Conservation (phyloP, 1,140 invertebrate genomes). For the Drosophila obscura region DNA sequence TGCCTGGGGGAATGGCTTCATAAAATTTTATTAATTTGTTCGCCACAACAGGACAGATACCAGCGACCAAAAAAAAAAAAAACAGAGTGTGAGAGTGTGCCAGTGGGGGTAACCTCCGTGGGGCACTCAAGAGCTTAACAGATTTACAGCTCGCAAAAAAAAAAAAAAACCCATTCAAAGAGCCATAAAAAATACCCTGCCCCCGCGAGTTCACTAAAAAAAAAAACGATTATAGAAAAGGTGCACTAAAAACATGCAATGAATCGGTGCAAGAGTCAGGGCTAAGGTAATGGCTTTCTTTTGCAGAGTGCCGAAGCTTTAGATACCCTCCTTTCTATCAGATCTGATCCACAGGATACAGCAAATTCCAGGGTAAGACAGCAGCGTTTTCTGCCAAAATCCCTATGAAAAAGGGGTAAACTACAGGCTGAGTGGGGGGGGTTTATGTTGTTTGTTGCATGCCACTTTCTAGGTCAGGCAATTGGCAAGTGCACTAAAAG, state of each 20-base stretch:
- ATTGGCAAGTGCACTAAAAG: constrained; percentile 77
- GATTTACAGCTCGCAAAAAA: constrained; percentile 65
- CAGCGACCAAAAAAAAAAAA: too few species aligned
- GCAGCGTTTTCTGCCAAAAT: too few species aligned
- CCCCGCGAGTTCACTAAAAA: not conserved
- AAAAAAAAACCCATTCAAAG: constrained; percentile 29
- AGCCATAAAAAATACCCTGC: constrained; percentile 50
- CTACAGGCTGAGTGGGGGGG: not conserved
- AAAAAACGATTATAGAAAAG: constrained; percentile 34
- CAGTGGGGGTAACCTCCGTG: too few species aligned
- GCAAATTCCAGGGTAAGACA: too few species aligned
- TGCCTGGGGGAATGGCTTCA: constrained; percentile 19
- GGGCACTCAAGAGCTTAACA: constrained; percentile 75
- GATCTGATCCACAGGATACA: too few species aligned
- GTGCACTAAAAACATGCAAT: constrained; percentile 62
- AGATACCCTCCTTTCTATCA: too few species aligned
- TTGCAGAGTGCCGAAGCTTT: too few species aligned
- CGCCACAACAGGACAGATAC: not conserved
- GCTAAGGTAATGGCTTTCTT: too few species aligned
- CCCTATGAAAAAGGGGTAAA: too few species aligned
- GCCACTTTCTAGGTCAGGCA: constrained; percentile 70
- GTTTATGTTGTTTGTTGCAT: constrained; percentile 12
- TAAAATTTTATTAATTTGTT: constrained; percentile 78
- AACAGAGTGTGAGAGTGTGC: not conserved
- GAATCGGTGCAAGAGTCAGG: constrained; percentile 7